Evolutionary conservation across 1,140 invertebrate species (phyloP).

Genomic region (Phymorhynchus buccinoides): DNA sequence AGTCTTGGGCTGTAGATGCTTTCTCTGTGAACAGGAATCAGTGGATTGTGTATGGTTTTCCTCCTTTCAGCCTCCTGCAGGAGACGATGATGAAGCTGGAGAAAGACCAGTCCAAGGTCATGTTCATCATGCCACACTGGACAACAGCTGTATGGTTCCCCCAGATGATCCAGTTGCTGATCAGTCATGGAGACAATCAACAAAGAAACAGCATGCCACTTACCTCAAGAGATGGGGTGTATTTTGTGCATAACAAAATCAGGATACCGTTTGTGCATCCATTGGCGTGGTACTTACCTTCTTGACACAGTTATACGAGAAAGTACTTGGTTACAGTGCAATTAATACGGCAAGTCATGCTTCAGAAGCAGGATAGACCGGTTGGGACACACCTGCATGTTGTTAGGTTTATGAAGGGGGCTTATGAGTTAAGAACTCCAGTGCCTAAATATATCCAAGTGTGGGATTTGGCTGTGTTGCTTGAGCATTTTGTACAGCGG

Average conservation of each 20-base stretch:
- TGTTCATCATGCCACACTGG: background rate
- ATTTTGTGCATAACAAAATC: background rate
- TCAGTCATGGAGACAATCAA: background rate
- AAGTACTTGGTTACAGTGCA: background rate
- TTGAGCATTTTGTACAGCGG: background rate
- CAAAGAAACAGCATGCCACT: background rate
- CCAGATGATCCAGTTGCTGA: background rate
- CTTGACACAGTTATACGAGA: background rate
- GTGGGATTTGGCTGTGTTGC: background rate
- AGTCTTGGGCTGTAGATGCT: background rate
- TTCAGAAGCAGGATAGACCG: background rate
- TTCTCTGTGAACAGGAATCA: background rate
- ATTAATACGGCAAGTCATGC: background rate
- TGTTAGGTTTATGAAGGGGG: background rate
- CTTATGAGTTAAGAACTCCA: background rate
- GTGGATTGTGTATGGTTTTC: slow-evolving; percentile 23
- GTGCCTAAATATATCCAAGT: background rate
- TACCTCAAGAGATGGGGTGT: background rate
- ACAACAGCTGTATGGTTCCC: background rate
- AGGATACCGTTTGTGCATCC: background rate
- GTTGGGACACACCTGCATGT: background rate
- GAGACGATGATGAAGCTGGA: background rate
- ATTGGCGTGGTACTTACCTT: background rate
- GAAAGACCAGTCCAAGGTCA: background rate
- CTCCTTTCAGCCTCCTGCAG: slow-evolving; percentile 1